Percentiles rank a stretch among this genome's conserved stretches.
phyloP scores from a whole-genome alignment of 2,888 invertebrate species.

The Perithous albicinctus region DNA sequence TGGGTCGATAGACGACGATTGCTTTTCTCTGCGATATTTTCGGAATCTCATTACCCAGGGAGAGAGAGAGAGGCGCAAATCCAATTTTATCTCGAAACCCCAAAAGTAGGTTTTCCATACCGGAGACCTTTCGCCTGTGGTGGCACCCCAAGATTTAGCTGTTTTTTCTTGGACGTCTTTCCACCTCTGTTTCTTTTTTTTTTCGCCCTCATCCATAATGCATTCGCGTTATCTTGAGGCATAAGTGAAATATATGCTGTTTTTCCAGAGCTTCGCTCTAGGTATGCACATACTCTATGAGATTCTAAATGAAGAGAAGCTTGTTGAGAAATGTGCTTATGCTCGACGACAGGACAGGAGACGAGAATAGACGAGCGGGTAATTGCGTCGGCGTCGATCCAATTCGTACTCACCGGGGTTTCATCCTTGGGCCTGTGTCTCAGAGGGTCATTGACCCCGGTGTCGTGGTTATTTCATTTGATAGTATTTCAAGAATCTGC shows the following conservation, averaged over 20 bases:
- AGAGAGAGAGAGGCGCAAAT: background rate
- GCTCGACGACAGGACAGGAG: background rate
- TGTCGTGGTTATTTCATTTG: slow-evolving; percentile 13
- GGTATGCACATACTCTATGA: background rate
- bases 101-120: background rate
- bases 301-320: background rate
- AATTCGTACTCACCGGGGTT: background rate
- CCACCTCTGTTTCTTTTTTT: background rate
- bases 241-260: background rate
- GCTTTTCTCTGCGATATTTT: background rate
- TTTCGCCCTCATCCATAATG: background rate
- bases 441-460: slow-evolving; percentile 26
- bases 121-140: background rate
- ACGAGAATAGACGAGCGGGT: background rate
- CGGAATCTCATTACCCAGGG: background rate
- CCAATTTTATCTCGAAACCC: background rate
- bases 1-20: background rate
- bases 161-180: background rate
- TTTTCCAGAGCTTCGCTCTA: background rate
- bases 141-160: background rate
- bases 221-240: background rate
- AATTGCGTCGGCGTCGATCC: background rate
- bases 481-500: background rate
- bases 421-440: background rate
- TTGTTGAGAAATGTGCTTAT: background rate